phyloP scores from a whole-genome alignment of 2,888 invertebrate genomes.

The Drosophila planitibia region DNA sequence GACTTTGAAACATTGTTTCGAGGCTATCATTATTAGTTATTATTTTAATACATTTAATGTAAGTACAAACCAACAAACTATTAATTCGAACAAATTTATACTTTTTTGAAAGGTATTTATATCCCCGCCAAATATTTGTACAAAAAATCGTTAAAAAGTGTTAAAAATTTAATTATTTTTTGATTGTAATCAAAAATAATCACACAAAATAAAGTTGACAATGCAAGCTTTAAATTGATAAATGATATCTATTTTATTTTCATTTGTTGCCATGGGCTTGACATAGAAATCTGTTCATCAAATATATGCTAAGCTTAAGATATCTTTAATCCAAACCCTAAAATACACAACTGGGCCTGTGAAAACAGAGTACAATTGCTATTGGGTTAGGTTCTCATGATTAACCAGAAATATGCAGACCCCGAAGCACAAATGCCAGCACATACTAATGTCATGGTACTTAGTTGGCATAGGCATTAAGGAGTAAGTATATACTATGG shows the following conservation, averaged over 20 bases:
- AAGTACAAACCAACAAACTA: not conserved
- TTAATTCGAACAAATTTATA: too few relatives aligned
- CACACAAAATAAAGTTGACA: not conserved
- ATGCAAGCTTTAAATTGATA: not conserved
- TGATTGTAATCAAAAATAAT: not conserved
- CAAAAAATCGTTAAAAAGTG: not conserved
- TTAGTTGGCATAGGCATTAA: not conserved
- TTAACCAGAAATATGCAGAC: slow-evolving; percentile 22
- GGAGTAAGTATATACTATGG: not conserved
- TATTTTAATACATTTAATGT: not conserved
- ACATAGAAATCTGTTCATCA: not conserved
- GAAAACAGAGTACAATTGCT: not conserved
- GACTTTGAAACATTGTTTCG: not conserved
- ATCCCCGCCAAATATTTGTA: not conserved
- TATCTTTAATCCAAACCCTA: not conserved
- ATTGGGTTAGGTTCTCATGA: not conserved
- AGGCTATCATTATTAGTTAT: not conserved
- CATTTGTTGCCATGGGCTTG: not conserved
- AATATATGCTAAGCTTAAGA: not conserved
- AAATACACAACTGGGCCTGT: too few relatives aligned
- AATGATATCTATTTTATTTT: not conserved
- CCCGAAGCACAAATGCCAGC: slow-evolving; percentile 14
- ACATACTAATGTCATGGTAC: slow-evolving; percentile 1
- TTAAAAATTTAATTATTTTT: not conserved
- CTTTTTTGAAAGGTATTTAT: too few relatives aligned